Conservation (phyloP, 2,113 vertebrate genomes). For the Antidorcas marsupialis region DNA sequence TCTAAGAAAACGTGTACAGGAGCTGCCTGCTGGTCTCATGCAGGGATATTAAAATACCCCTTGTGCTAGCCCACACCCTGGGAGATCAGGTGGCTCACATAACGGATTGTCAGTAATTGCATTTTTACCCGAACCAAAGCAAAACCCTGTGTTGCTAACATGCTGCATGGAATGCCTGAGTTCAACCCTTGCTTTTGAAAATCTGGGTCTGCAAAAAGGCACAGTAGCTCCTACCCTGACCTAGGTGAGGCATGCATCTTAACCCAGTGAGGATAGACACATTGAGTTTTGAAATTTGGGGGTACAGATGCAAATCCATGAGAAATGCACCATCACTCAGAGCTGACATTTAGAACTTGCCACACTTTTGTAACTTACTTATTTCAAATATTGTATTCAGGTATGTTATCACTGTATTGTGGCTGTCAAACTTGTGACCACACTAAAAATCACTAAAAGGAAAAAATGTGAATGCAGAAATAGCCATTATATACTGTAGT, state of each 20-base stretch:
- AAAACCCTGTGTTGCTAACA: neutral
- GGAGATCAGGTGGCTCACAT: neutral
- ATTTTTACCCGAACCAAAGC: neutral
- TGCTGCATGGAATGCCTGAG: neutral
- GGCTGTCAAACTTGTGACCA: constrained; percentile 39
- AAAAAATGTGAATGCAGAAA: neutral
- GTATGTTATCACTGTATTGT: constrained; percentile 38
- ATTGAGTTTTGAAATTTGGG: neutral
- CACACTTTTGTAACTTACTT: neutral
- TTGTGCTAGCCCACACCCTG: neutral
- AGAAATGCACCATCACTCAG: constrained; percentile 42
- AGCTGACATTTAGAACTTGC: constrained; percentile 36
- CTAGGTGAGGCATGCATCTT: neutral
- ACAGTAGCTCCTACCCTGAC: neutral
- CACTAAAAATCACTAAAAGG: constrained; percentile 64
- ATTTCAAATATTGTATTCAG: constrained; percentile 43
- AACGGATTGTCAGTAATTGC: neutral
- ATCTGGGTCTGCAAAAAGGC: constrained; percentile 8
- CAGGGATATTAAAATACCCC: neutral
- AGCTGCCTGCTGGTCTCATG: neutral
- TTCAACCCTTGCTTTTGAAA: constrained; percentile 11
- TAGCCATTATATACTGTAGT: neutral
- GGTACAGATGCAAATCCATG: constrained; percentile 7
- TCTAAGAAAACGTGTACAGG: neutral
- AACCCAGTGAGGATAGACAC: neutral